Evolutionary conservation across 2,113 vertebrate species (phyloP).

Genomic region (Suricata suricatta): DNA sequence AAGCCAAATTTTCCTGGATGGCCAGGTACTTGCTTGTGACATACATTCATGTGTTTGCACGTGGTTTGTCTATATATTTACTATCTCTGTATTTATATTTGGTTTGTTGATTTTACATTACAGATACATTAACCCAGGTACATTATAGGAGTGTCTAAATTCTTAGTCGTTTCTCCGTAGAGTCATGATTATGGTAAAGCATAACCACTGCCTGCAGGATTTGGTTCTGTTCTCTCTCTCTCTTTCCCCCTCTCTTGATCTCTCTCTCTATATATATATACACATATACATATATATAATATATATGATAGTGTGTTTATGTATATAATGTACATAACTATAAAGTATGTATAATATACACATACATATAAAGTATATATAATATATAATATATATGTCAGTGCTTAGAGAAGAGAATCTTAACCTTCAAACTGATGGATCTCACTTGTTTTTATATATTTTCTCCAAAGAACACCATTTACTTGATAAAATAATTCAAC

Average conservation of each 20-base stretch:
- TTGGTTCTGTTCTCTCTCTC: not conserved
- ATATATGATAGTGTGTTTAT: too few relatives aligned
- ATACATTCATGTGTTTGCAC: not conserved
- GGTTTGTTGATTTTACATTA: not conserved
- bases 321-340: not conserved
- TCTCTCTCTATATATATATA: not conserved
- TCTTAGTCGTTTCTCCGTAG: not conserved
- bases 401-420: not conserved
- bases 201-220: not conserved
- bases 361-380: not conserved
- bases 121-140: not conserved
- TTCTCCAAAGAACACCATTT: not conserved
- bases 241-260: not conserved
- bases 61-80: not conserved
- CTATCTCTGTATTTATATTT: not conserved
- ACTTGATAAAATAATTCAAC: constrained; percentile 20
- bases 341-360: not conserved
- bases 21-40: not conserved
- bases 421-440: not conserved
- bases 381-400: not conserved
- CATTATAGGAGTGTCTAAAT: not conserved
- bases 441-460: not conserved
- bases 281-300: not conserved
- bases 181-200: not conserved
- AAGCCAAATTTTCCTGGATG: constrained; percentile 1